Evolutionary conservation across 2,113 vertebrate species (phyloP).

Genomic region (Myodes glareolus): DNA sequence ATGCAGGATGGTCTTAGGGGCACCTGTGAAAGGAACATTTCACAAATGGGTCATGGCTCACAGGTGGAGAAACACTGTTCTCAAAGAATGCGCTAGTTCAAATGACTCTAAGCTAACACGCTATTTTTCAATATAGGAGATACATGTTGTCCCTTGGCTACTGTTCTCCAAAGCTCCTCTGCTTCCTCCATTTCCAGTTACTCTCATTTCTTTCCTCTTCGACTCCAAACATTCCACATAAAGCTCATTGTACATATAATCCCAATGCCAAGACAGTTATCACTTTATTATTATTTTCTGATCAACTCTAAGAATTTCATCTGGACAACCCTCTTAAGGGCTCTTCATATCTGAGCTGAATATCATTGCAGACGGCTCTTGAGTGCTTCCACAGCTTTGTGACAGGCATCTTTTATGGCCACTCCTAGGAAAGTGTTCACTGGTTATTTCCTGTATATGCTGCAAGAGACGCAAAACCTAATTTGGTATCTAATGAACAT

Average conservation of each 20-base stretch:
- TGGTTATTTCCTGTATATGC: constrained; percentile 42
- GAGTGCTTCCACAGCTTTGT: background rate
- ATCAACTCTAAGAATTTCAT: constrained; percentile 39
- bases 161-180: background rate
- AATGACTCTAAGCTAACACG: constrained; percentile 7
- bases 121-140: constrained; percentile 30
- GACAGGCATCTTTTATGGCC: background rate
- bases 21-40: background rate
- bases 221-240: constrained; percentile 27
- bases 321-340: background rate
- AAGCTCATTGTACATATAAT: constrained; percentile 20
- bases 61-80: background rate
- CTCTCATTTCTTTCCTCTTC: background rate
- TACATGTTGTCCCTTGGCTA: background rate
- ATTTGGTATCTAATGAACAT: constrained; percentile 58
- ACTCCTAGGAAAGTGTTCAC: background rate
- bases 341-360: background rate
- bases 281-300: constrained; percentile 31
- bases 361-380: constrained; percentile 17
- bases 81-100: background rate
- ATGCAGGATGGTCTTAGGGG: background rate
- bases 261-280: constrained; percentile 35
- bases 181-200: background rate
- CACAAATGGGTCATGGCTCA: background rate
- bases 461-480: constrained; percentile 52